Base-by-base conservation (phyloP, 2,113 vertebrate species). In the Meleagris gallopavo region DNA sequence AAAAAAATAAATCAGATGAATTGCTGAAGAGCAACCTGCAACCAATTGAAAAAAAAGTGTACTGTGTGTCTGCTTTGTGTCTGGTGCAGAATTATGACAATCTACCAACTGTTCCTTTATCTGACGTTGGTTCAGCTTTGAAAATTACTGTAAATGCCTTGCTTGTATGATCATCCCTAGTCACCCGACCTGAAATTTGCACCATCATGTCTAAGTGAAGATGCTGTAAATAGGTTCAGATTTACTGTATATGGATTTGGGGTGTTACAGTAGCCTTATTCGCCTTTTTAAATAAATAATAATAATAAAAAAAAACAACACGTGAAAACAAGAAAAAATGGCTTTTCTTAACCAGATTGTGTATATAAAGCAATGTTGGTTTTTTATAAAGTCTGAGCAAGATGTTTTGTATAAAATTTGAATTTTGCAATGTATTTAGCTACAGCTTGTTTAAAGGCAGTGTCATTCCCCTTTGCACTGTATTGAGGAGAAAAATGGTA, bases 391-490 rank as follows among this genome's bases (percentile, higher is more conserved):
- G 98, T 99, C 98, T 97, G 98, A 99, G 98, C 98, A 97, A 99
- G 98, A 99, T 99, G 99, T 99, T 99, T 99, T 99, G 99, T 99
- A 99, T 99, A 99, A 99, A 99, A 99, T 99, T 98, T 98, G 98
- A 99, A 98, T 99, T 99, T 99, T 99, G 99, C 99, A 99, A 99
- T 99, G 99, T 99, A 99, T 99, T 99, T 99, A 99, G 99, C 99
- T 99, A 99, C 98, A 98, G 99, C 99, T 99, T 99, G 98, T 99
- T 98, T 98, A 98, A 99, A 98, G 98, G 98, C 98, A 98, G 97
- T 98, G 97, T 98, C 98, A 98, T 97, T 98, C 97, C 98, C 98
- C 97, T 99, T 99, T 99, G 99, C 99, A 99, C 99, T 99, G 99
- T 99, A 98, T 97, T 98, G 98, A 98, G 98, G 97, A 98, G 97